These are phyloP conservation scores for Elmis aenea DNA, from an alignment of 2,888 invertebrate species.

Conservation along the genomic window DNA sequence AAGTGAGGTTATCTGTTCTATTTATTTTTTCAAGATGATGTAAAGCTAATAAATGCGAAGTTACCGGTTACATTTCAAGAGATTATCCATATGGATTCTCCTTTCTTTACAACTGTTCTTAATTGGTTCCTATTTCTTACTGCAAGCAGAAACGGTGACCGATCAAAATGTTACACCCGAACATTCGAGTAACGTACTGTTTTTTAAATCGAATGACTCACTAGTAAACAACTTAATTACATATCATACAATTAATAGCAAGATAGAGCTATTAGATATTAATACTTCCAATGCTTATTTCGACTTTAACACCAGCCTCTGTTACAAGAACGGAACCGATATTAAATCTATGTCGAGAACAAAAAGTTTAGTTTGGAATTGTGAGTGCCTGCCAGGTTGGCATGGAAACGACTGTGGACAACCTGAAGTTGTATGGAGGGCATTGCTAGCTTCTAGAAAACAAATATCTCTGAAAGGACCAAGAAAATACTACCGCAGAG, in stretches of 20 bases:
- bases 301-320: slow-evolving; percentile 45
- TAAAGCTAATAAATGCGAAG: slow-evolving; percentile 31
- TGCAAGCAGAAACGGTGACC: slow-evolving; percentile 26
- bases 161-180: no score
- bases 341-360: slow-evolving; percentile 39
- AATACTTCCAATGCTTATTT: slow-evolving; percentile 34
- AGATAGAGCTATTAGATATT: slow-evolving; percentile 29
- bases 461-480: slow-evolving; percentile 45
- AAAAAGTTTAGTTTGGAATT: slow-evolving; percentile 45
- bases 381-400: slow-evolving; percentile 57
- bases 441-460: slow-evolving; percentile 54
- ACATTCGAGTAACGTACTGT: slow-evolving; percentile 7
- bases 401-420: slow-evolving; percentile 62
- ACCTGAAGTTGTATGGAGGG: slow-evolving; percentile 63
- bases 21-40: no score
- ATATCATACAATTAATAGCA: slow-evolving; percentile 36
- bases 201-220: slow-evolving; percentile 10
- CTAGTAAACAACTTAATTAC: slow-evolving; percentile 23
- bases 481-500: slow-evolving; percentile 48
- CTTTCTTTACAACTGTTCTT: slow-evolving; percentile 39
- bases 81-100: slow-evolving; percentile 41
- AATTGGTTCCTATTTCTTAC: slow-evolving; percentile 39
- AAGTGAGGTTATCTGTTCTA: no score
- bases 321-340: slow-evolving; percentile 45
- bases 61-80: slow-evolving; percentile 35